Evolutionary conservation across 2,797 vertebrate genomes (phyloP).

Genomic region (Arctocebus calabarensis): DNA sequence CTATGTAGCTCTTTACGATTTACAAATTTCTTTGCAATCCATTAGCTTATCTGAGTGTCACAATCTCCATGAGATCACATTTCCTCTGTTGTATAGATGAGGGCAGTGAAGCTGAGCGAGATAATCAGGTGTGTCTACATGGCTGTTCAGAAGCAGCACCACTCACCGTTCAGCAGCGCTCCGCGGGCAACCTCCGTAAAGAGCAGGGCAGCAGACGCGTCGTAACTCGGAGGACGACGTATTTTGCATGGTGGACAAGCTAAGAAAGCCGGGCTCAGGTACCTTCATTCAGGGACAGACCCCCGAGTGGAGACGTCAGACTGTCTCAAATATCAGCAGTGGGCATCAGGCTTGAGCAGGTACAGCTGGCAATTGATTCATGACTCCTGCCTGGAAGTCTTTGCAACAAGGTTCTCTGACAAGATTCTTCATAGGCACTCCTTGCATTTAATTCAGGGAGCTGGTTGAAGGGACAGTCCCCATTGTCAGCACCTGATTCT

Average conservation of each 20-base stretch:
- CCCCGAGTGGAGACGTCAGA: neutral
- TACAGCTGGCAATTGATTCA: neutral
- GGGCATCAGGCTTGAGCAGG: neutral
- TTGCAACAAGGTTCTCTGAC: neutral
- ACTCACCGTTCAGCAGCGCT: neutral
- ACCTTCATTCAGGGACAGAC: neutral
- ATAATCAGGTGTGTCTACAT: neutral
- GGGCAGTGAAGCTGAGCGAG: neutral
- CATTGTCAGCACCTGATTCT: neutral
- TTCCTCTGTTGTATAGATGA: neutral
- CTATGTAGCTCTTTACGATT: neutral
- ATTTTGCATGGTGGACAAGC: neutral
- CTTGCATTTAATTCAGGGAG: neutral
- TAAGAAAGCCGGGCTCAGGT: neutral
- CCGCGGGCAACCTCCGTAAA: neutral
- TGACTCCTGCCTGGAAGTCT: neutral
- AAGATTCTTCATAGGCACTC: neutral
- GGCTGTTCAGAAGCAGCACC: neutral
- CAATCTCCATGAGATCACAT: neutral
- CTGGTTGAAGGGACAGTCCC: neutral
- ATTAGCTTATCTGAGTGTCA: neutral
- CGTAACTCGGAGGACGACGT: neutral
- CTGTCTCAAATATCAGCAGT: neutral
- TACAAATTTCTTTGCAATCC: neutral
- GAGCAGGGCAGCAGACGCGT: accelerated